These are phyloP conservation scores for Gryllus bimaculatus DNA, from an alignment of 1,140 invertebrate species.

Conservation along the genomic window DNA sequence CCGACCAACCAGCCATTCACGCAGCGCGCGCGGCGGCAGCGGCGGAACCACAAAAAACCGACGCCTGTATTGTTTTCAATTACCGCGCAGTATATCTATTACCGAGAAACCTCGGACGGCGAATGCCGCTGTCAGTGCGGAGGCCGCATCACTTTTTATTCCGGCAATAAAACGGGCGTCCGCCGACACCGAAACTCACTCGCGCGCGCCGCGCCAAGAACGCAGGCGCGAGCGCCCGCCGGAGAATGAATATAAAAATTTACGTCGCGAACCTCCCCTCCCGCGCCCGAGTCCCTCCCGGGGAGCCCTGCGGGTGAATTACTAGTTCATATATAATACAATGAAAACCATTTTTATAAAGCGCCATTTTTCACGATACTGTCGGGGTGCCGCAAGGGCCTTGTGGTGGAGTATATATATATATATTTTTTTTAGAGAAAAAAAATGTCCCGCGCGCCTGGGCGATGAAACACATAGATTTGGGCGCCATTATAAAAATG, in stretches of 20 bases:
- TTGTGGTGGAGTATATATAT: background rate
- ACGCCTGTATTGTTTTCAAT: background rate
- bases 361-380: background rate
- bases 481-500: background rate
- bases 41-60: background rate
- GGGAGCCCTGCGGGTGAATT: background rate
- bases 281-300: background rate
- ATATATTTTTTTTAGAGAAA: background rate
- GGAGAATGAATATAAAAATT: background rate
- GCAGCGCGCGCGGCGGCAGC: background rate
- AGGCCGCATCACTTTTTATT: background rate
- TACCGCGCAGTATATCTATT: background rate
- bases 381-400: background rate
- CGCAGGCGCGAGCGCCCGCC: too few species aligned
- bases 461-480: conserved; percentile 1
- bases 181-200: background rate
- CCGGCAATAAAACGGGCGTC: background rate
- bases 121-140: background rate
- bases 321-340: background rate
- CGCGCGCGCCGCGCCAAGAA: too few species aligned
- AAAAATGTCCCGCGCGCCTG: background rate
- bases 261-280: background rate
- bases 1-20: background rate
- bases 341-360: background rate
- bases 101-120: background rate